These are phyloP conservation scores for Euura saliciscinereae DNA, from an alignment of 1,140 invertebrate species.

Conservation along the genomic window DNA sequence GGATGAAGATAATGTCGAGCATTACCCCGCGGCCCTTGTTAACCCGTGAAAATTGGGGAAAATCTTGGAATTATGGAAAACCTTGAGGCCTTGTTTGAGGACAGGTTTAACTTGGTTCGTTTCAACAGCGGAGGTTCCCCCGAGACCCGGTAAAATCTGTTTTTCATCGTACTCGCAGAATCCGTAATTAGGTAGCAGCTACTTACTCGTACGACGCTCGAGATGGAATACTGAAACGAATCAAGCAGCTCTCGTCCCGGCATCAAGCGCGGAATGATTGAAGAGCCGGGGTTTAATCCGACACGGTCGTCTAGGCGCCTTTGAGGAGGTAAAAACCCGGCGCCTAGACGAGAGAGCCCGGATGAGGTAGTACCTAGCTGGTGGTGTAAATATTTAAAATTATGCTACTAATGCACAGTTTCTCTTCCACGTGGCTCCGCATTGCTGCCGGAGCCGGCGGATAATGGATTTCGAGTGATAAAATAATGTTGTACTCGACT, in stretches of 20 bases:
- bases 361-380: not conserved
- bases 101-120: too few relatives aligned
- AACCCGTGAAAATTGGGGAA: conserved; percentile 3
- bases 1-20: not conserved
- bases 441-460: conserved; percentile 18
- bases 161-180: too few relatives aligned
- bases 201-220: too few relatives aligned
- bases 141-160: too few relatives aligned
- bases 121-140: too few relatives aligned
- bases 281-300: not conserved
- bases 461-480: conserved; percentile 55
- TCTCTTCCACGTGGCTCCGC: conserved; percentile 32
- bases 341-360: not conserved
- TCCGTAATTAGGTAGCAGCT: too few relatives aligned
- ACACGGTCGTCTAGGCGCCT: not conserved
- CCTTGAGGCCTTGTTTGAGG: not conserved
- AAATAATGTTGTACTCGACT: conserved; percentile 45
- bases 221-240: too few relatives aligned
- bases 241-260: too few relatives aligned
- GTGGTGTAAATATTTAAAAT: conserved; percentile 47
- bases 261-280: not conserved
- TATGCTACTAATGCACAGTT: conserved; percentile 46
- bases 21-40: not conserved
- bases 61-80: not conserved
- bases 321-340: not conserved